phyloP scores from a whole-genome alignment of 2,113 vertebrate genomes.

The Leucoraja erinaceus region DNA sequence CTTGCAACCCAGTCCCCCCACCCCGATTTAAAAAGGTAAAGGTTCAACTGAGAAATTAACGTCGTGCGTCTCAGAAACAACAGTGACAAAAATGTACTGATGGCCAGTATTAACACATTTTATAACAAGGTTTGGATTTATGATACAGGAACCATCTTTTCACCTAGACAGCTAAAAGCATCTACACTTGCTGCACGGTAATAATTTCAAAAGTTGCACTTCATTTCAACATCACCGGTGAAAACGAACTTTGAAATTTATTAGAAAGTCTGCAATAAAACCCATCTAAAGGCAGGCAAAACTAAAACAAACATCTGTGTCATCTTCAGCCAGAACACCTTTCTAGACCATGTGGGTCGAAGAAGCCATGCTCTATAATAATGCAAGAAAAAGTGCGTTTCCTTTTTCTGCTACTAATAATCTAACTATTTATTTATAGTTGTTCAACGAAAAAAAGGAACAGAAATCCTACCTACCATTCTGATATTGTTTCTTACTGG shows the following conservation, averaged over 20 bases:
- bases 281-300: not conserved
- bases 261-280: not conserved
- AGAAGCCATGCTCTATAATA: not conserved
- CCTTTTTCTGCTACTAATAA: not conserved
- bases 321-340: not conserved
- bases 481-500: not conserved
- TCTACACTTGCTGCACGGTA: not conserved
- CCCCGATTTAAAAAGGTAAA: not conserved
- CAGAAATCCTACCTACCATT: not conserved
- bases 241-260: not conserved
- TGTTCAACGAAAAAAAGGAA: not conserved
- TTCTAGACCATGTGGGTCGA: conserved; percentile 22
- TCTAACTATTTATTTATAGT: not conserved
- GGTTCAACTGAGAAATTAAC: not conserved
- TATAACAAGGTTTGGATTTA: not conserved
- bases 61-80: not conserved
- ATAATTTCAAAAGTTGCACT: not conserved
- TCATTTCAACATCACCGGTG: no score
- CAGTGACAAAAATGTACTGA: not conserved
- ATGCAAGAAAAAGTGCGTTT: not conserved
- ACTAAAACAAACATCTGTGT: conserved; percentile 7
- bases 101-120: not conserved
- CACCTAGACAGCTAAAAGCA: not conserved
- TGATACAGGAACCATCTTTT: not conserved
- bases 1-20: not conserved